phyloP scores from a whole-genome alignment of 2,113 vertebrate genomes.

The Ptilonorhynchus violaceus region DNA sequence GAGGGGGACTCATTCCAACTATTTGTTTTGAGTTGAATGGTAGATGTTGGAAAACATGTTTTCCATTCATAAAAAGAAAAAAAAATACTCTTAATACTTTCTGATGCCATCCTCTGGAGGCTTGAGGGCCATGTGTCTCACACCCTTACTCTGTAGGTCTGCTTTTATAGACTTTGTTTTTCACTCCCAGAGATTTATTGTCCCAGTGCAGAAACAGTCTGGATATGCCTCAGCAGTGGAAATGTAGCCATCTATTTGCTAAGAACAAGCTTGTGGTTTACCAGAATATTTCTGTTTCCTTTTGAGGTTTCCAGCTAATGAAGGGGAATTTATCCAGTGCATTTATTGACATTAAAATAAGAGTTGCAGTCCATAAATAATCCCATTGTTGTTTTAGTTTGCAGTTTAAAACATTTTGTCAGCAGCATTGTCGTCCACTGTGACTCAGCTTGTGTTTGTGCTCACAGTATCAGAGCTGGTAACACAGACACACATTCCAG shows the following conservation, averaged over 20 bases:
- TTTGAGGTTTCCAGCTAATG: slow-evolving; percentile 68
- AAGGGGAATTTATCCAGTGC: slow-evolving; percentile 65
- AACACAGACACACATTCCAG: slow-evolving; percentile 14
- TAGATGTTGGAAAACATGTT: slow-evolving; percentile 5
- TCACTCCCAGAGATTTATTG: slow-evolving; percentile 44
- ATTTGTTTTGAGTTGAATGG: background rate
- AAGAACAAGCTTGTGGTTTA: slow-evolving; percentile 65
- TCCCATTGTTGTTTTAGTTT: slow-evolving; percentile 58
- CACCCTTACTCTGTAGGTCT: slow-evolving; percentile 16
- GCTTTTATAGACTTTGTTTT: slow-evolving; percentile 34
- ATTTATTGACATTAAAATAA: slow-evolving; percentile 65
- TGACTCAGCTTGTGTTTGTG: slow-evolving; percentile 53
- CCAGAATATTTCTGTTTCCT: slow-evolving; percentile 66
- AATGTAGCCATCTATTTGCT: slow-evolving; percentile 53
- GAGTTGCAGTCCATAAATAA: slow-evolving; percentile 59
- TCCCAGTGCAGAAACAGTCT: slow-evolving; percentile 23
- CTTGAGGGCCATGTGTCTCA: slow-evolving; percentile 13
- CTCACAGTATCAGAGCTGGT: background rate
- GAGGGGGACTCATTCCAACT: background rate
- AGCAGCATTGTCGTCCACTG: slow-evolving; percentile 38
- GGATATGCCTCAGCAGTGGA: background rate
- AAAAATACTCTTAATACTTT: background rate
- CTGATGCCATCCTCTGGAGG: background rate
- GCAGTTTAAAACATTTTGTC: slow-evolving; percentile 58
- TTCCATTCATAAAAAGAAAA: background rate